Conservation (phyloP, 2,888 invertebrate genomes). For the Tridacna gigas region DNA sequence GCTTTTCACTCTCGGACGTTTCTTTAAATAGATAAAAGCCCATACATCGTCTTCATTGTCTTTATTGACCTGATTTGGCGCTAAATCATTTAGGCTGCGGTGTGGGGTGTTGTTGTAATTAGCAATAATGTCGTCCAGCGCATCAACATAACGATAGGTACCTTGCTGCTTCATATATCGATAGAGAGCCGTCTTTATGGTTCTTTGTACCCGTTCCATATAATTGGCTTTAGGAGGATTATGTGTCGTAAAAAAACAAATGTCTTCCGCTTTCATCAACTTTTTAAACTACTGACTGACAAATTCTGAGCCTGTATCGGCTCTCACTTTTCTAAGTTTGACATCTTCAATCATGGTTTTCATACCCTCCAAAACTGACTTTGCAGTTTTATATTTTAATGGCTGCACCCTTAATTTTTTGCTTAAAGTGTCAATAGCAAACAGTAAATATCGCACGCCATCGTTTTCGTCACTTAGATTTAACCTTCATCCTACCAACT, state of each 20-base stretch:
- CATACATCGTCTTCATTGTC: conserved; percentile 46
- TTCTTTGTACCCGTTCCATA: conserved; percentile 32
- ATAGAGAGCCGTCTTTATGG: conserved; percentile 18
- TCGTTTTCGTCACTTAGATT: conserved; percentile 43
- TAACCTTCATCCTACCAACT: conserved; percentile 30
- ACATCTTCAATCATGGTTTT: conserved; percentile 29
- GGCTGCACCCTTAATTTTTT: conserved; percentile 49
- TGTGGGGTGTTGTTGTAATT: conserved; percentile 38
- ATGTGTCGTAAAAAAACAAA: conserved; percentile 35
- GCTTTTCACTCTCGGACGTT: conserved; percentile 9
- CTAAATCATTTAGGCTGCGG: conserved; percentile 29
- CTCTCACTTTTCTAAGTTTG: conserved; percentile 29
- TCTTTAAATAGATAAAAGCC: conserved; percentile 43
- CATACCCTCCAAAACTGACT: conserved; percentile 34
- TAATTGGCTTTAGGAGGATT: conserved; percentile 36
- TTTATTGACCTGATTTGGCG: conserved; percentile 33
- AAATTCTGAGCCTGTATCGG: conserved; percentile 36
- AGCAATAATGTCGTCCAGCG: background rate
- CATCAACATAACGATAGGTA: conserved; percentile 20
- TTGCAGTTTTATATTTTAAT: conserved; percentile 43
- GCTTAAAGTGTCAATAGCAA: conserved; percentile 45
- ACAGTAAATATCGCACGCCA: conserved; percentile 49
- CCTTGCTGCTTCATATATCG: conserved; percentile 13
- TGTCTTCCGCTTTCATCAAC: conserved; percentile 29
- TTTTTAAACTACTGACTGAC: conserved; percentile 33